phyloP scores from a whole-genome alignment of 2,113 vertebrate species.

The Hypanus sabinus region DNA sequence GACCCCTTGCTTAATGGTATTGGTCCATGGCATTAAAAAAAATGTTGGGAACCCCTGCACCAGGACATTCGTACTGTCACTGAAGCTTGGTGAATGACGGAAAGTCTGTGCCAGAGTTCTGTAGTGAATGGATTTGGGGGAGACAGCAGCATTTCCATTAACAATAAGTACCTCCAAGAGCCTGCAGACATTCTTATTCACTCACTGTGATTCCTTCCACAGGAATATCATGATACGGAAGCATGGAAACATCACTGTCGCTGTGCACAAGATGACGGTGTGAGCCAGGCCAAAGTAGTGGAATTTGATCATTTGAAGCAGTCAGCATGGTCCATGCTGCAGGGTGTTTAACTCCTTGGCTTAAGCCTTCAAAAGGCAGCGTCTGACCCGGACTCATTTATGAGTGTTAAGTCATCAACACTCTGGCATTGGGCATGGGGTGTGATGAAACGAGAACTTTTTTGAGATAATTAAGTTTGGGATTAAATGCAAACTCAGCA shows the following conservation, averaged over 20 bases:
- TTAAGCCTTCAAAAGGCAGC: background rate
- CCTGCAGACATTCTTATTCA: background rate
- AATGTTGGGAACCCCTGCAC: no score
- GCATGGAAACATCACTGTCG: constrained; percentile 83
- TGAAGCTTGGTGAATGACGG: background rate
- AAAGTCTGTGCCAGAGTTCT: background rate
- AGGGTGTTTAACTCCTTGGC: background rate
- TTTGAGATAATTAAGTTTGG: background rate
- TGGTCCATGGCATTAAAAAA: no score
- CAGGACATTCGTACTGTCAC: background rate
- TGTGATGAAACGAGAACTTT: background rate
- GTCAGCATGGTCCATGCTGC: background rate
- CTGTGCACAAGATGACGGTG: constrained; percentile 86
- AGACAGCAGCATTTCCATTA: background rate
- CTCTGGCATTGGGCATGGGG: background rate
- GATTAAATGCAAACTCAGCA: constrained; percentile 12
- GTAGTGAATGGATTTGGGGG: no score
- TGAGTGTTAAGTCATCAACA: background rate
- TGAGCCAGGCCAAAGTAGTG: constrained; percentile 49
- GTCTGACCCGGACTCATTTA: background rate
- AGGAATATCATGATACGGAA: constrained; percentile 91
- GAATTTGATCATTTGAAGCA: no score
- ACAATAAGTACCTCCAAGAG: background rate
- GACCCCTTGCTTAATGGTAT: no score
- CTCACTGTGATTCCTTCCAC: constrained; percentile 38